A percentile compares a stretch with the other conserved stretches of the same genome.
Evolutionary conservation across 2,888 invertebrate genomes (phyloP).

Genomic region (Torymus aiolomorphi): DNA sequence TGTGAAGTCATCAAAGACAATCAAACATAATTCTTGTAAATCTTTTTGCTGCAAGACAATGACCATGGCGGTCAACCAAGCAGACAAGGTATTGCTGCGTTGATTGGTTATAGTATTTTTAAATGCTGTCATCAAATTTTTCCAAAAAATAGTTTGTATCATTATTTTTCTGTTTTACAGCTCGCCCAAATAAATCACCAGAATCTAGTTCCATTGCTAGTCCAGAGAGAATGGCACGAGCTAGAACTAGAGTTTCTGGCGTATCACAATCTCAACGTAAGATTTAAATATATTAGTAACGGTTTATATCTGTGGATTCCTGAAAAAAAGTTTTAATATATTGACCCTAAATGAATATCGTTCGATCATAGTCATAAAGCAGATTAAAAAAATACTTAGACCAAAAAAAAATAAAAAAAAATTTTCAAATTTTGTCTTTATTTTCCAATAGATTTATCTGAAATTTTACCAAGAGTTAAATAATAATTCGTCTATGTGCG

Average conservation of each 20-base stretch:
- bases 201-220: conserved; percentile 78
- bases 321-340: no score
- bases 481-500: no score
- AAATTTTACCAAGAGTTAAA: no score
- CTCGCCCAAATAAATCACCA: conserved; percentile 82
- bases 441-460: no score
- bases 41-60: conserved; percentile 65
- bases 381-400: no score
- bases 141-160: neutral
- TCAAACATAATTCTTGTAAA: no score
- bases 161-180: conserved; percentile 67
- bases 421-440: no score
- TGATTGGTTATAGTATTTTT: conserved; percentile 12
- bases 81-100: conserved; percentile 63
- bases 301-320: no score
- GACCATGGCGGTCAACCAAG: conserved; percentile 64
- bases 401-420: no score
- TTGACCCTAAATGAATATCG: no score
- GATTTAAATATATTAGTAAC: conserved; percentile 70
- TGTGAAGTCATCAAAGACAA: neutral
- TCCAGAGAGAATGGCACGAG: conserved; percentile 79
- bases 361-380: no score
- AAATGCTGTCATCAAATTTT: neutral
- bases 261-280: conserved; percentile 96
- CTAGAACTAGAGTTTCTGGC: conserved; percentile 83